Conservation (phyloP, 2,888 invertebrate genomes). For the Junonia oenone region DNA sequence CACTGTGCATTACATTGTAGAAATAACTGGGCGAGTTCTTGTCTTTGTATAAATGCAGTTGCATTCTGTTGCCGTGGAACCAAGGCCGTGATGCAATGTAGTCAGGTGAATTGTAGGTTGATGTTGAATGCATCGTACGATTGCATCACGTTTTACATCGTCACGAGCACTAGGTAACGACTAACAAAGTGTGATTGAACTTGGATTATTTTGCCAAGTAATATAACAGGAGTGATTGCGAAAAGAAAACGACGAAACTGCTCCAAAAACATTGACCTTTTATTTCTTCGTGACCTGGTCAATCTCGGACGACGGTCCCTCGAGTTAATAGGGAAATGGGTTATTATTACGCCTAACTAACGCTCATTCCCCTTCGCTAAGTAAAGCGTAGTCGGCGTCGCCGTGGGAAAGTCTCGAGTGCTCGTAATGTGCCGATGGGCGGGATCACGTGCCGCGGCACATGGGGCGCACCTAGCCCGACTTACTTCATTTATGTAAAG, state of each 20-base stretch:
- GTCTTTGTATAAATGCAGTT: constrained; percentile 36
- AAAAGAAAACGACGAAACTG: constrained; percentile 4
- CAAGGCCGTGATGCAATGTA: constrained; percentile 72
- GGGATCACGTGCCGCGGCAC: constrained; percentile 47
- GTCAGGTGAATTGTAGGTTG: constrained; percentile 54
- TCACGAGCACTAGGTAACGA: constrained; percentile 20
- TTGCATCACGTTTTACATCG: constrained; percentile 44
- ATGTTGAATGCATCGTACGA: constrained; percentile 54
- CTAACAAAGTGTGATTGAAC: constrained; percentile 17
- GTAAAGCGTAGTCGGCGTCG: constrained; percentile 29
- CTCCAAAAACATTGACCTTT: constrained; percentile 29
- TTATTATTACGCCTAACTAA: constrained; percentile 45
- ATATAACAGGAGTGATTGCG: not conserved
- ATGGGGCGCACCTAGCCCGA: constrained; percentile 47
- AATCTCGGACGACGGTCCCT: constrained; percentile 38
- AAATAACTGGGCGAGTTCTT: not conserved
- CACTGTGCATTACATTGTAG: not conserved
- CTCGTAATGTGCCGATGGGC: constrained; percentile 34
- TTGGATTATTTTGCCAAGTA: constrained; percentile 13
- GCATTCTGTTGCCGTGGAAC: constrained; percentile 63
- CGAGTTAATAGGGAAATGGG: constrained; percentile 47
- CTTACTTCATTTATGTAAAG: constrained; percentile 70
- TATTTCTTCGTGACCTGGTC: constrained; percentile 31
- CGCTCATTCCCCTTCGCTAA: constrained; percentile 38
- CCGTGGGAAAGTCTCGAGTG: constrained; percentile 56